A percentile compares a stretch with the other conserved stretches of the same genome.
These are phyloP conservation scores for Petrocephalus zakoni DNA, from an alignment of 2,113 vertebrate species.

Conservation along the genomic window DNA sequence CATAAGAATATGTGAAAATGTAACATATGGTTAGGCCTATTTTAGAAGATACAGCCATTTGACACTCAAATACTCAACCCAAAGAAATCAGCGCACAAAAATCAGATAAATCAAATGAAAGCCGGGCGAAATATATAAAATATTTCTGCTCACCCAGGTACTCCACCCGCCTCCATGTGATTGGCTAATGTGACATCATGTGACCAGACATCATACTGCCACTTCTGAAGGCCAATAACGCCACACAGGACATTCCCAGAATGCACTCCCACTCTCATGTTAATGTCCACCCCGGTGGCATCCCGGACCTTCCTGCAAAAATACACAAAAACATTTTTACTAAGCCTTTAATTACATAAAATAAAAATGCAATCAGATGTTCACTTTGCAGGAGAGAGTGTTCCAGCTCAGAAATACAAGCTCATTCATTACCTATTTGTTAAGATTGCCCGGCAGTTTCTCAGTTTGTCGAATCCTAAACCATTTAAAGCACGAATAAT, in stretches of 20 bases:
- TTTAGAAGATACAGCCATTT: neutral
- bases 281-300: constrained; percentile 91
- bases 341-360: constrained; percentile 10
- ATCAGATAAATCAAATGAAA: neutral
- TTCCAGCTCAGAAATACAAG: too few relatives aligned
- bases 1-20: neutral
- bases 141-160: constrained; percentile 78
- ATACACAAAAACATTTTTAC: neutral
- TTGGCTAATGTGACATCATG: constrained; percentile 97
- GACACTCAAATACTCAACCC: neutral
- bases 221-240: constrained; percentile 92
- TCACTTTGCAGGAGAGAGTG: neutral
- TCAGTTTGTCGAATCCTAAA: neutral
- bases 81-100: neutral
- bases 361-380: neutral
- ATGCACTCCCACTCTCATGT: constrained; percentile 95
- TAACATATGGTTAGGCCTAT: neutral
- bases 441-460: neutral
- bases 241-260: constrained; percentile 96
- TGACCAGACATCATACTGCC: constrained; percentile 98
- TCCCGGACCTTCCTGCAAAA: constrained; percentile 85
- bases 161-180: constrained; percentile 96
- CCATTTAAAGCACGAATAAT: neutral
- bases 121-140: neutral
- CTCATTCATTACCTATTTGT: neutral